Conservation (phyloP, 2,113 vertebrate genomes). For the Micronisus gabar region DNA sequence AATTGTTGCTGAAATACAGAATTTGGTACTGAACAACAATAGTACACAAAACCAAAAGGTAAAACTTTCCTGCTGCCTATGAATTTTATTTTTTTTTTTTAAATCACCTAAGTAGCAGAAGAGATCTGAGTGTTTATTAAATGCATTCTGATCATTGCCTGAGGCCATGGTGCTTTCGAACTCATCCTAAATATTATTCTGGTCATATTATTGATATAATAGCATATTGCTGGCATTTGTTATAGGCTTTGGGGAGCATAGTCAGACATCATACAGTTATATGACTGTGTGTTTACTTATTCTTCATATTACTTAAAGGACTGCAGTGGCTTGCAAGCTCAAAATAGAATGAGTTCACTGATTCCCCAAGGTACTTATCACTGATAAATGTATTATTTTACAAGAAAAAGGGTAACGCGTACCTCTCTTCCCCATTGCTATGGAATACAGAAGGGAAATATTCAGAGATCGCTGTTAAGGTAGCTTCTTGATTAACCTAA, state of each 20-base stretch:
- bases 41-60: neutral
- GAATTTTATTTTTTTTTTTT: neutral
- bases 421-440: neutral
- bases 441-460: neutral
- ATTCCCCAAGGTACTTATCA: neutral
- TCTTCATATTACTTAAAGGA: neutral
- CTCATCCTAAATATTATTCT: neutral
- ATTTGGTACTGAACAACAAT: neutral
- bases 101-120: neutral
- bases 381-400: neutral
- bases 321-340: neutral
- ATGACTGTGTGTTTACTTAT: neutral
- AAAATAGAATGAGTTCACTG: neutral
- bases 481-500: neutral
- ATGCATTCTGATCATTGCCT: neutral
- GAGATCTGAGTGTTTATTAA: neutral
- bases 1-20: neutral
- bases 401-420: neutral
- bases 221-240: neutral
- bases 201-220: neutral
- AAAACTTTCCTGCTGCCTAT: neutral
- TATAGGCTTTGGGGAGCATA: neutral
- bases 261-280: neutral
- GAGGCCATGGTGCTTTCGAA: neutral
- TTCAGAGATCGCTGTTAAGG: neutral